Evolutionary conservation across 2,888 invertebrate genomes (phyloP).

Genomic region (Neoitamus cyanurus): DNA sequence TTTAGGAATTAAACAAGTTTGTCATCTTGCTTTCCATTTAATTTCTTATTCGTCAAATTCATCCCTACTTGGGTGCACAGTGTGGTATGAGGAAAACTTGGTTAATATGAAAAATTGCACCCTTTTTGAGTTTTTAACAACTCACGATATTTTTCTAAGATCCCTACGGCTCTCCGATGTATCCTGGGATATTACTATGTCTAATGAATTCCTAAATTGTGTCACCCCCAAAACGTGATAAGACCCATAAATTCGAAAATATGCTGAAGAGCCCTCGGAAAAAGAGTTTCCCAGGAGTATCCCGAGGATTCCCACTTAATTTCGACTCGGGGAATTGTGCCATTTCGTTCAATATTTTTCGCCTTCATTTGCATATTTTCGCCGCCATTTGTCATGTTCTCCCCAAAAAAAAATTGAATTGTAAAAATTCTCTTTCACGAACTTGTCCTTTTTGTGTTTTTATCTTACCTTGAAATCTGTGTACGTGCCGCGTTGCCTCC

Average conservation of each 20-base stretch:
- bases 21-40: neutral
- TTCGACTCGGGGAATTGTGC: conserved; percentile 7
- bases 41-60: neutral
- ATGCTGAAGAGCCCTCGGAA: neutral
- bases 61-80: neutral
- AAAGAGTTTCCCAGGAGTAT: neutral
- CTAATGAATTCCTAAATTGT: neutral
- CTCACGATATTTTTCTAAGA: neutral
- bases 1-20: too few species aligned
- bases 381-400: conserved; percentile 47
- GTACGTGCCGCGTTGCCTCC: neutral
- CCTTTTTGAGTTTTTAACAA: neutral
- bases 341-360: conserved; percentile 30
- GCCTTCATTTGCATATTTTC: conserved; percentile 32
- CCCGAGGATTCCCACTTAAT: conserved; percentile 26
- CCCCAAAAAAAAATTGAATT: conserved; percentile 42
- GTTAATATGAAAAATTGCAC: neutral
- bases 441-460: conserved; percentile 41
- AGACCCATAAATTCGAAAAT: neutral
- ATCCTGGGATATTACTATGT: neutral
- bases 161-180: neutral
- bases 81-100: neutral
- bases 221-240: neutral
- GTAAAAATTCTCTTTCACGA: conserved; percentile 44
- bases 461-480: conserved; percentile 45